phyloP scores from a whole-genome alignment of 2,888 invertebrate species.

The Geotrupes spiniger region DNA sequence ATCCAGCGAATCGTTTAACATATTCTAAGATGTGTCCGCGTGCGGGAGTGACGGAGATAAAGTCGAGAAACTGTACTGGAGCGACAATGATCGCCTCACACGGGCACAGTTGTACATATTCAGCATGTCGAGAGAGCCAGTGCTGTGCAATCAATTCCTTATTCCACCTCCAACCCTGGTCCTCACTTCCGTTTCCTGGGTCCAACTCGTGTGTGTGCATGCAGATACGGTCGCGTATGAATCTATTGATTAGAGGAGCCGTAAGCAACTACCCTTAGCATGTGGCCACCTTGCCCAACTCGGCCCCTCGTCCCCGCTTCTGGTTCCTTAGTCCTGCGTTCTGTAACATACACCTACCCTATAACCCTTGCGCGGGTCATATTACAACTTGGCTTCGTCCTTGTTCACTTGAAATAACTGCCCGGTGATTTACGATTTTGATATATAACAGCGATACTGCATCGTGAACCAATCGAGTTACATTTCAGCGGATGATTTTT shows the following conservation, averaged over 20 bases:
- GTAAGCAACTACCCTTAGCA: conserved; percentile 38
- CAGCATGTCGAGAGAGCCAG: conserved; percentile 40
- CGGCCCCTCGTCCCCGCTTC: conserved; percentile 21
- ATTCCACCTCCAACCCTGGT: conserved; percentile 41
- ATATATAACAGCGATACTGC: too few species aligned
- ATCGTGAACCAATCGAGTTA: too few species aligned
- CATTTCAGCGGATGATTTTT: too few species aligned
- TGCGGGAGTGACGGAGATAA: conserved; percentile 16
- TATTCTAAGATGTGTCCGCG: conserved; percentile 26
- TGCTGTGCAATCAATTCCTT: conserved; percentile 47
- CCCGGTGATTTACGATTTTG: conserved; percentile 2
- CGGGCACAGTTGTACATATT: conserved; percentile 40
- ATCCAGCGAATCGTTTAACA: conserved; percentile 24
- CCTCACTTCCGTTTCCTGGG: conserved; percentile 37
- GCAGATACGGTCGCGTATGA: conserved; percentile 46
- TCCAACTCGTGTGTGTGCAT: conserved; percentile 44
- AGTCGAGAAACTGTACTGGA: conserved; percentile 9
- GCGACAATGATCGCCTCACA: conserved; percentile 16
- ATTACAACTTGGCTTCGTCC: conserved; percentile 35
- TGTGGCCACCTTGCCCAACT: conserved; percentile 34
- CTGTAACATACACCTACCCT: conserved; percentile 33
- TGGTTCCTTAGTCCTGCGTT: conserved; percentile 31
- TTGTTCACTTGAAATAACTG: conserved; percentile 2
- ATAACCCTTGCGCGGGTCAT: conserved; percentile 34
- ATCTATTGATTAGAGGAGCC: conserved; percentile 46